Percentiles rank a stretch among this genome's conserved stretches.
phyloP scores from a whole-genome alignment of 2,113 vertebrate species.

The Thinocorus orbignyianus region DNA sequence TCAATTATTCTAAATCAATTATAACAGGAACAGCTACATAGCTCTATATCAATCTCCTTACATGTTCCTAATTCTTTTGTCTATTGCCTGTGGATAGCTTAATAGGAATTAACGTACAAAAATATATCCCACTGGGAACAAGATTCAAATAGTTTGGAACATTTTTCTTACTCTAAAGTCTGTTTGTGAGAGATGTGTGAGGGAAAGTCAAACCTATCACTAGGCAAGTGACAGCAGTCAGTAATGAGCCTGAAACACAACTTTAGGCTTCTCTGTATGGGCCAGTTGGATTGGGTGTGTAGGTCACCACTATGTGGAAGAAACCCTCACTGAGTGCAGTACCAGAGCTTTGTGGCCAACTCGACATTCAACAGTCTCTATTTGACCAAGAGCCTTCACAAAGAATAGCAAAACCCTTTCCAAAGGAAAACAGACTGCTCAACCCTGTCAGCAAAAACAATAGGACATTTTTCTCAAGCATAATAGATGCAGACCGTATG shows the following conservation, averaged over 20 bases:
- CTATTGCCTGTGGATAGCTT: conserved; percentile 29
- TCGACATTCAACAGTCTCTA: background rate
- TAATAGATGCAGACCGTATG: background rate
- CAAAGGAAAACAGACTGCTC: background rate
- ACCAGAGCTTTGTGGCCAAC: background rate
- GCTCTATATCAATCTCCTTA: conserved; percentile 39
- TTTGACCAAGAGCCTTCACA: background rate
- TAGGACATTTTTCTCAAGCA: background rate
- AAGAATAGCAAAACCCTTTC: background rate
- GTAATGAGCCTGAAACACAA: background rate
- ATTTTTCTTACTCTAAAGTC: background rate
- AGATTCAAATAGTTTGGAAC: background rate
- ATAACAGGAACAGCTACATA: conserved; percentile 25
- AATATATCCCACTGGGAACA: background rate
- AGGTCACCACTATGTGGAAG: background rate
- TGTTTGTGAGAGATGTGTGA: background rate
- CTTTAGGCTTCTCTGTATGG: background rate
- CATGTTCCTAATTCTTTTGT: conserved; percentile 23
- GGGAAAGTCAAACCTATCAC: background rate
- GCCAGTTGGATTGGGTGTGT: background rate
- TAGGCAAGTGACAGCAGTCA: background rate
- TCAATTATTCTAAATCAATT: conserved; percentile 66
- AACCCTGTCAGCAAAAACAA: background rate
- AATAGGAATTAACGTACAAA: conserved; percentile 40
- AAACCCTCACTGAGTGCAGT: background rate